Base-by-base conservation (phyloP, 2,888 invertebrate species). In the Drosophila suboccidentalis region DNA sequence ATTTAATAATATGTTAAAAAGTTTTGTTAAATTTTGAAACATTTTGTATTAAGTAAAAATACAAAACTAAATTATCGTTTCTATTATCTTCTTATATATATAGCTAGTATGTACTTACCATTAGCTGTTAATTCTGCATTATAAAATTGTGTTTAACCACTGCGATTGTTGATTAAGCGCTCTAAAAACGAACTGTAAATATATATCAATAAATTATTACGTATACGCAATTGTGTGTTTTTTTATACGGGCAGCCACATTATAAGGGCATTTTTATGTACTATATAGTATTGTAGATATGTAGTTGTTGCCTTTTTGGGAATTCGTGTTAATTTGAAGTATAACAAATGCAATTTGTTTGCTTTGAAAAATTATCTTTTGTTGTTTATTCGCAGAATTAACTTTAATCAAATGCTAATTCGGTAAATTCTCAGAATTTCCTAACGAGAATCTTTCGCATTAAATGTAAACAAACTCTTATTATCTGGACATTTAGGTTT, bases 191-290 rank as follows among this genome's bases (percentile, higher is more conserved):
- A 41, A 60, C 43, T 79, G 60, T 69, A 71, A 65, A 47, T 72
- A 38, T 58, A 43, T 5, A 47, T 34, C 61, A 59, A 66, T 62
- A 26, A 74, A 74, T 60, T 55, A 67, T 67, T 57, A 62, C 71
- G 51, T 57, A 63, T 69, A 75, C 70, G 59, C 41, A 17, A 9
- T 9, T 46, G 36, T 13, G 10, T 36, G 58, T 60, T 50, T 43
- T 43, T 59, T 62, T 38, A 34, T 58, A 34, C 53, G 44, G 34
- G 17, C 4, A 22, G 19, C 8, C 22, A 4, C 22, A 22, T 10
- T n/a, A 51, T 51, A 51, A 34, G 36, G 19, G 8, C n/a, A 8
- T 38, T n/a, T 38, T 38, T 13, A 5, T 32, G 17, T 29, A 17
- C 4, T 10, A 22, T 36, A 41, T 41, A 41, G 15, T 53, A 41